Base-by-base conservation (phyloP, 1,140 invertebrate species). In the Schmidtea mediterranea region DNA sequence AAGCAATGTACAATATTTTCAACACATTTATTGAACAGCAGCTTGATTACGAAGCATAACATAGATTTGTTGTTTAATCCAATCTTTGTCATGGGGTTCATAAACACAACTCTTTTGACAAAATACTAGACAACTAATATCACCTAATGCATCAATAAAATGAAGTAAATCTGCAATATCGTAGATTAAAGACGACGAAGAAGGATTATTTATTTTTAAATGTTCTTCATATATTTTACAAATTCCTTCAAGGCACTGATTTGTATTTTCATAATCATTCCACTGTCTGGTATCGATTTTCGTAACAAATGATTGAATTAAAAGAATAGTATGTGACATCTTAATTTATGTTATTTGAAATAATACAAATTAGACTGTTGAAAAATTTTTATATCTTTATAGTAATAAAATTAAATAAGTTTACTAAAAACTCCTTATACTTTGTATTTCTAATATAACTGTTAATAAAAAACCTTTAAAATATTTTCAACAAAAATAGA, bases 21-120 rank as follows among this genome's bases (percentile, higher is more conserved):
- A n/a, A n/a, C n/a, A n/a, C n/a, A n/a, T n/a, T 32, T 10, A 32
- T 40, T 16, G 19, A 16, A 6, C 3, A 40, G 39, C 16, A 0
- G 87, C 86, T 52, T 86, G 84, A 64, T 84, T 76, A 58, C 84
- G 73, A 50, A 95, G 67, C 53, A 95, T 67, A 12, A 87, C 77
- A 61, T 94, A 95, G 52, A 95, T 90, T 62, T 95, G 92, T 61
- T 95, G 86, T 67, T 95, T 95, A 23, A 97, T 89, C 86, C 87
- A 95, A 58, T 87, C 84, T 66, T 94, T 95, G 61, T 92, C 90
- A 62, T 92, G 92, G 0, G 89, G 90, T 5, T 82, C 81, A 63
- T 97, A 97, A 0, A 83, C 86, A 5, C 57, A 57, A 48, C 49
- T 54, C 18, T 51, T 52, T 54, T 46, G 45, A 22, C 3, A 16